These are phyloP conservation scores for Natator depressus DNA, from an alignment of 2,113 vertebrate genomes.

Conservation along the genomic window DNA sequence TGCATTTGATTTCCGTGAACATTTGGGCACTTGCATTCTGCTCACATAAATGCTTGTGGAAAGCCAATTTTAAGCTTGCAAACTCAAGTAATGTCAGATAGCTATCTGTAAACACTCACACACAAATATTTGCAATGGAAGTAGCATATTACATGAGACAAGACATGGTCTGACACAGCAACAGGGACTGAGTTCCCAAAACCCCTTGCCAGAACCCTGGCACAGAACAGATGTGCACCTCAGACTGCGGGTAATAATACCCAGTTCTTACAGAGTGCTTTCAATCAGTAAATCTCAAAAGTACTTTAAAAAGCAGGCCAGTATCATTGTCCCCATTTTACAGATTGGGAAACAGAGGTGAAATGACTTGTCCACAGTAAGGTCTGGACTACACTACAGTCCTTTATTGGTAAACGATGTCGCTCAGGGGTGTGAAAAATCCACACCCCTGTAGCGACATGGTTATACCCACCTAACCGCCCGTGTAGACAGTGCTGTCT, in stretches of 20 bases:
- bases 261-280: no score
- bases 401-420: background rate
- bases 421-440: no score
- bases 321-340: background rate
- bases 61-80: conserved; percentile 61
- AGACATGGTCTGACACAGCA: conserved; percentile 22
- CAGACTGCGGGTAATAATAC: background rate
- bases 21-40: conserved; percentile 49
- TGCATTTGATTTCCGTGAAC: conserved; percentile 52
- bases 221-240: background rate
- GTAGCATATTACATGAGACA: conserved; percentile 19
- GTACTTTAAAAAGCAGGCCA: background rate
- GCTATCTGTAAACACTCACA: conserved; percentile 59
- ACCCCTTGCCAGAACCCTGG: background rate
- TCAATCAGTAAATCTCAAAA: no score
- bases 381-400: background rate
- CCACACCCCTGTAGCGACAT: no score
- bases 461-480: no score
- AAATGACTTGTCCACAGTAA: background rate
- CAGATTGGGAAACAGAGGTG: background rate
- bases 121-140: background rate
- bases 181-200: background rate
- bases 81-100: conserved; percentile 48
- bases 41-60: conserved; percentile 43
- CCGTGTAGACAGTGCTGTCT: background rate